These are phyloP conservation scores for Blastobasis lacticolella DNA, from an alignment of 2,888 invertebrate genomes.

Conservation along the genomic window DNA sequence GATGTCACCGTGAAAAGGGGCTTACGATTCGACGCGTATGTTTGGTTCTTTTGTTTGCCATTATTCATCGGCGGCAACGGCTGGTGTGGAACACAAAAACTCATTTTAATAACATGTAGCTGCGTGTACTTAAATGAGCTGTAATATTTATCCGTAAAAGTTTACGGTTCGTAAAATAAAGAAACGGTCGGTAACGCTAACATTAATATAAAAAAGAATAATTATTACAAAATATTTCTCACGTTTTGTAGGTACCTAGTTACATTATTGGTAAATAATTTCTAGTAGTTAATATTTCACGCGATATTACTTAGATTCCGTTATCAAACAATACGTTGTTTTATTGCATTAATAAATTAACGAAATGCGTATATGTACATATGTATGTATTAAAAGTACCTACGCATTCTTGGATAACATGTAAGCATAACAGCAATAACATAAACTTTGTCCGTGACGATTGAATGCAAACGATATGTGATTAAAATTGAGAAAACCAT, in stretches of 20 bases:
- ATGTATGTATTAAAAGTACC: no score
- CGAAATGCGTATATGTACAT: not conserved
- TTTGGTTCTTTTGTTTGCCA: constrained; percentile 61
- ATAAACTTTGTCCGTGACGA: no score
- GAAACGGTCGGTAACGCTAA: no score
- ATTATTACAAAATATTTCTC: no score
- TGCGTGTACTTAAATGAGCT: no score
- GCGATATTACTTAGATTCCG: not conserved
- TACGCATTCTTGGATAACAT: no score
- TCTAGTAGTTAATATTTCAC: not conserved
- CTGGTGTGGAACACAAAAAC: constrained; percentile 49
- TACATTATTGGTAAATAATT: not conserved
- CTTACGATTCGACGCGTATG: constrained; percentile 57
- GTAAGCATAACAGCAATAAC: no score
- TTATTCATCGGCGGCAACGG: constrained; percentile 41
- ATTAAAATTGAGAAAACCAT: no score
- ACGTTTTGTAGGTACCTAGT: not conserved
- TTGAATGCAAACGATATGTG: no score
- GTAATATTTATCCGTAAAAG: no score
- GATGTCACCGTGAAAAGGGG: constrained; percentile 50
- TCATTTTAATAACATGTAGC: constrained; percentile 38
- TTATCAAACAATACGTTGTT: not conserved
- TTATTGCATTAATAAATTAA: not conserved
- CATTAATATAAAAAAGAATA: no score
- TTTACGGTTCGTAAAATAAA: no score